phyloP scores from a whole-genome alignment of 2,888 invertebrate genomes.

The Ligdia adustata region DNA sequence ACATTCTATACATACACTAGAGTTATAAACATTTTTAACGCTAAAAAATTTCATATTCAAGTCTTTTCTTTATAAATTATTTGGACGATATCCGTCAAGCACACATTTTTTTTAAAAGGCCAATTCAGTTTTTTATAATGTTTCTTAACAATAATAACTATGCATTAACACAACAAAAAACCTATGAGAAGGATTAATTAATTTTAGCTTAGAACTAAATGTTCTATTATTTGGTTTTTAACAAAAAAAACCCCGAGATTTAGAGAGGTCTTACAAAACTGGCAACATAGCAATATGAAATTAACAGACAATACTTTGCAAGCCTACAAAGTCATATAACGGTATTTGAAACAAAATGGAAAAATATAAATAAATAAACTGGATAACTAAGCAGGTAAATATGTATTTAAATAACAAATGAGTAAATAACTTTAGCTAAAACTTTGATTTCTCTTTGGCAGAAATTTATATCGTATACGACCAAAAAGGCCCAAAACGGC shows the following conservation, averaged over 20 bases:
- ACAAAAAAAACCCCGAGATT: constrained; percentile 21
- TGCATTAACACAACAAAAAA: constrained; percentile 42
- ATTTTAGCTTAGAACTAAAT: constrained; percentile 26
- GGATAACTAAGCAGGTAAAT: constrained; percentile 9
- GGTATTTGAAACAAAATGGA: constrained; percentile 9
- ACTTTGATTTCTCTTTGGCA: constrained; percentile 46
- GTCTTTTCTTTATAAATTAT: constrained; percentile 66
- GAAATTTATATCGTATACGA: constrained; percentile 42
- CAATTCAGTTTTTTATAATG: constrained; percentile 56
- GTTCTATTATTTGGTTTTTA: constrained; percentile 40
- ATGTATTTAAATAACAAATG: constrained; percentile 14
- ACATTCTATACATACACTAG: constrained; percentile 36
- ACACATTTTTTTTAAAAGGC: constrained; percentile 71
- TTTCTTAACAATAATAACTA: constrained; percentile 43
- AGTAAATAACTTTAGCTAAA: constrained; percentile 17
- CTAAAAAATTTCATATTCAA: constrained; percentile 72
- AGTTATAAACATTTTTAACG: constrained; percentile 45
- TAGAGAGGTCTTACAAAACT: constrained; percentile 25
- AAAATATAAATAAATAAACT: not conserved
- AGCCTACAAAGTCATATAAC: not conserved
- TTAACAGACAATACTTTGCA: too few species aligned
- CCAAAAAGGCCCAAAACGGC: constrained; percentile 31
- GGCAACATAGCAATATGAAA: too few species aligned
- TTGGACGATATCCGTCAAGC: constrained; percentile 78
- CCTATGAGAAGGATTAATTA: constrained; percentile 46